Conservation (phyloP, 2,113 vertebrate species). For the Martes martes region DNA sequence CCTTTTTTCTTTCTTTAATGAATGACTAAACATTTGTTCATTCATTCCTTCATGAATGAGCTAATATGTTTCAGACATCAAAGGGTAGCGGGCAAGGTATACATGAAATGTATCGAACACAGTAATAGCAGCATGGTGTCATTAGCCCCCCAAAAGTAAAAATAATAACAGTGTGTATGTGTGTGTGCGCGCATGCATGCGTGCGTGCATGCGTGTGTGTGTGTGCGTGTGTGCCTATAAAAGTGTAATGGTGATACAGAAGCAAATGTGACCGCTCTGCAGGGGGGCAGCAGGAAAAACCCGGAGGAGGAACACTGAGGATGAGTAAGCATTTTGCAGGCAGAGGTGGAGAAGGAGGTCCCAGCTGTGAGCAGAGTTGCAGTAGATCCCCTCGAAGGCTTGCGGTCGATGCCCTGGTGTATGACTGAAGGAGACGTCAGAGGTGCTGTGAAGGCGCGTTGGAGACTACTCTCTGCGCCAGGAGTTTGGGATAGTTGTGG, state of each 20-base stretch:
- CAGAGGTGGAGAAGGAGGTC: background rate
- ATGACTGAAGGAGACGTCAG: background rate
- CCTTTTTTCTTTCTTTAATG: background rate
- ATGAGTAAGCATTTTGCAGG: background rate
- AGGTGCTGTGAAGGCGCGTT: background rate
- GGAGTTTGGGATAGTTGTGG: background rate
- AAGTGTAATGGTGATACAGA: background rate
- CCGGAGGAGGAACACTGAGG: background rate
- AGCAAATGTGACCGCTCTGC: background rate
- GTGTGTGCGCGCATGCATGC: background rate
- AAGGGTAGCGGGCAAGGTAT: background rate
- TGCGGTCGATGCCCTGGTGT: background rate
- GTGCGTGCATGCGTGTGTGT: rapidly evolving
- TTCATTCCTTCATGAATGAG: background rate
- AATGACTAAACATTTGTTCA: background rate
- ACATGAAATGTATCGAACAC: background rate
- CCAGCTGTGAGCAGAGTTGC: background rate
- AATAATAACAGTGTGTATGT: background rate
- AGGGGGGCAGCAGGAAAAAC: background rate
- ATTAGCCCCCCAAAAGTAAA: background rate
- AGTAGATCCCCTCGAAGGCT: background rate
- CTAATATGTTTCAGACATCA: background rate
- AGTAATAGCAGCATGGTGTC: background rate
- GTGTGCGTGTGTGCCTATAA: background rate
- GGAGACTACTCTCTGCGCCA: background rate